These are phyloP conservation scores for Oscheius sp. DNA, from an alignment of 2,888 invertebrate genomes.

Conservation along the genomic window DNA sequence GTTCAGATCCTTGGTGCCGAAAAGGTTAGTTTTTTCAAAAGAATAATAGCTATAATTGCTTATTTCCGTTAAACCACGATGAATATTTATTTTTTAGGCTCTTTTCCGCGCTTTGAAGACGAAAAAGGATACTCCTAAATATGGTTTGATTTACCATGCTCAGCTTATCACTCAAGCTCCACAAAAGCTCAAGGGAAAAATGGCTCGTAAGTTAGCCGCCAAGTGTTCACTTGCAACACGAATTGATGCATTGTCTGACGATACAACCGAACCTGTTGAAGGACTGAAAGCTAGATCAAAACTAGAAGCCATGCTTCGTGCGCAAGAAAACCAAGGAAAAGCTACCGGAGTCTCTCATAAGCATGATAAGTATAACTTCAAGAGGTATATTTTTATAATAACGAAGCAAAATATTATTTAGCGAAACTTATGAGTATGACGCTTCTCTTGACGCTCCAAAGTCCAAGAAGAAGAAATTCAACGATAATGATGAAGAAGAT, in stretches of 20 bases:
- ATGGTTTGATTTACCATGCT: conserved; percentile 96
- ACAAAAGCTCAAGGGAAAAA: conserved; percentile 87
- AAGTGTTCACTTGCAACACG: conserved; percentile 91
- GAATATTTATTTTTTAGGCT: conserved; percentile 71
- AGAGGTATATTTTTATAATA: conserved; percentile 75
- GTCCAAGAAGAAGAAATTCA: conserved; percentile 38
- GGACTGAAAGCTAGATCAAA: conserved; percentile 90
- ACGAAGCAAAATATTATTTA: conserved; percentile 12
- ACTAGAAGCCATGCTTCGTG: conserved; percentile 80
- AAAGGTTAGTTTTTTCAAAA: conserved; percentile 75
- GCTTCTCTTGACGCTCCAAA: conserved; percentile 53
- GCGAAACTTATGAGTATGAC: conserved; percentile 66
- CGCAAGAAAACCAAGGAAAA: conserved; percentile 81
- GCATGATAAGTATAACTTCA: conserved; percentile 90
- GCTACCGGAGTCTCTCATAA: conserved; percentile 81
- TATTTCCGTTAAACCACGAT: background rate
- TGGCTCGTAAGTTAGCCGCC: conserved; percentile 92
- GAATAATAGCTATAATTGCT: too few relatives aligned
- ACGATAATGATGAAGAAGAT: conserved; percentile 42
- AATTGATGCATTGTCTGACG: conserved; percentile 95
- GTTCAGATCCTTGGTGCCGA: conserved; percentile 97
- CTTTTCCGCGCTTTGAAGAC: conserved; percentile 95
- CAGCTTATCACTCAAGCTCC: conserved; percentile 89
- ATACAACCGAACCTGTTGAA: conserved; percentile 69
- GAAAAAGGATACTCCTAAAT: conserved; percentile 96